phyloP scores from a whole-genome alignment of 2,888 invertebrate genomes.

The Ctena decussata region DNA sequence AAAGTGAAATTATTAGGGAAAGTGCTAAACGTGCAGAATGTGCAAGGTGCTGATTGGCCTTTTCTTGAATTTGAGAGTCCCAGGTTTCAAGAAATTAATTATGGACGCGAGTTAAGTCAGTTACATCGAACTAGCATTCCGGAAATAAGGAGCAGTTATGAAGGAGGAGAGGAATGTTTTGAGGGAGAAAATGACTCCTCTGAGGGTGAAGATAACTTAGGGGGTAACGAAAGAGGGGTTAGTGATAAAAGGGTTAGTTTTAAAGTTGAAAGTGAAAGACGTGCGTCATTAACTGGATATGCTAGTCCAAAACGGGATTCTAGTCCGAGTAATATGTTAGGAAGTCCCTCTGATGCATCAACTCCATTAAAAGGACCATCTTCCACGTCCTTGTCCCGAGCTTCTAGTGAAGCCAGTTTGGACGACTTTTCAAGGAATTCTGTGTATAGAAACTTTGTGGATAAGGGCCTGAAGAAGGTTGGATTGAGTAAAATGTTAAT shows the following conservation, averaged over 20 bases:
- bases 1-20: slow-evolving; percentile 91
- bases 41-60: slow-evolving; percentile 83
- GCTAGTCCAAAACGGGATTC: slow-evolving; percentile 65
- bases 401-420: slow-evolving; percentile 82
- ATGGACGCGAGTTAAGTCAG: slow-evolving; percentile 6
- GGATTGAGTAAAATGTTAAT: slow-evolving; percentile 93
- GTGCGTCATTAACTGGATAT: slow-evolving; percentile 20
- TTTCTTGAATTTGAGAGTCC: slow-evolving; percentile 79
- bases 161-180: slow-evolving; percentile 53
- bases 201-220: slow-evolving; percentile 8
- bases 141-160: slow-evolving; percentile 66
- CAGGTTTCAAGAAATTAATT: neutral
- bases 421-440: slow-evolving; percentile 76
- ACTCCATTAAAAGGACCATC: slow-evolving; percentile 68
- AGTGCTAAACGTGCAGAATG: slow-evolving; percentile 81
- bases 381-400: slow-evolving; percentile 74
- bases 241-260: slow-evolving; percentile 59
- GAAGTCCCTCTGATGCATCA: slow-evolving; percentile 71
- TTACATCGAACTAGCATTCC: slow-evolving; percentile 70
- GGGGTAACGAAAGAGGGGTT: slow-evolving; percentile 27
- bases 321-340: slow-evolving; percentile 64
- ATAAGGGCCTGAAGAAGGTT: slow-evolving; percentile 95
- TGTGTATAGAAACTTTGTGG: slow-evolving; percentile 91
- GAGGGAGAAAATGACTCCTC: slow-evolving; percentile 51
- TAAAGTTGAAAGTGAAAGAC: slow-evolving; percentile 46